Evolutionary conservation across 2,797 vertebrate species (phyloP).

Genomic region (Echeneis naucrates): DNA sequence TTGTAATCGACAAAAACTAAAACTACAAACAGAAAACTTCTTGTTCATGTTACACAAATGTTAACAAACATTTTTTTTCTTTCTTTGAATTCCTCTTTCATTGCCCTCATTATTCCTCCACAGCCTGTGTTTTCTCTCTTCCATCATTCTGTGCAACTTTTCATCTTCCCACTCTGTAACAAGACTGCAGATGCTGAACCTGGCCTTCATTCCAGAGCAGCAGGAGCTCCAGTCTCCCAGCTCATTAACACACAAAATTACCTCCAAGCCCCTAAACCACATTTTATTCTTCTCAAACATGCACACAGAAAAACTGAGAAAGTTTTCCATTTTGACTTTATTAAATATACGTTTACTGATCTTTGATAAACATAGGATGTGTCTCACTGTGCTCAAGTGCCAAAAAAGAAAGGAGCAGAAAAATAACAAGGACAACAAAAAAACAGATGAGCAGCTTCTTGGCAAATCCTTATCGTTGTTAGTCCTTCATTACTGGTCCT

Average conservation of each 20-base stretch:
- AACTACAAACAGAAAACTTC: neutral
- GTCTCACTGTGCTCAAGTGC: conserved; percentile 33
- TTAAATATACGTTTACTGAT: conserved; percentile 72
- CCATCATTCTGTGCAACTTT: conserved; percentile 62
- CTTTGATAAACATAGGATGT: conserved; percentile 44
- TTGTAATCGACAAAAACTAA: neutral
- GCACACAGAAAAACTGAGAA: conserved; percentile 40
- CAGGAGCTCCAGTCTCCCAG: conserved; percentile 80
- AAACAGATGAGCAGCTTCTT: conserved; percentile 43
- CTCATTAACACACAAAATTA: conserved; percentile 84
- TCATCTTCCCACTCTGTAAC: conserved; percentile 69
- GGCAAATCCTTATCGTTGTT: conserved; percentile 41
- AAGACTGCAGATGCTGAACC: conserved; percentile 83
- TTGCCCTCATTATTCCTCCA: conserved; percentile 26
- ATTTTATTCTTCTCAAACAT: conserved; percentile 69
- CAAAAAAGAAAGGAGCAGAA: conserved; percentile 42
- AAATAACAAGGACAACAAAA: conserved; percentile 36
- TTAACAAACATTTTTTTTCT: neutral
- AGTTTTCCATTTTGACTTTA: conserved; percentile 66
- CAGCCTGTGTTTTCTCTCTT: conserved; percentile 47
- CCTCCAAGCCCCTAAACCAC: conserved; percentile 72
- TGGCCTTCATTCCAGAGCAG: conserved; percentile 85
- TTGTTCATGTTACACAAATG: conserved; percentile 4
- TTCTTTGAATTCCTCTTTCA: conserved; percentile 8
- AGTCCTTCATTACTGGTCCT: conserved; percentile 75